Conservation (phyloP, 2,888 invertebrate genomes). For the Parochlus steinenii region DNA sequence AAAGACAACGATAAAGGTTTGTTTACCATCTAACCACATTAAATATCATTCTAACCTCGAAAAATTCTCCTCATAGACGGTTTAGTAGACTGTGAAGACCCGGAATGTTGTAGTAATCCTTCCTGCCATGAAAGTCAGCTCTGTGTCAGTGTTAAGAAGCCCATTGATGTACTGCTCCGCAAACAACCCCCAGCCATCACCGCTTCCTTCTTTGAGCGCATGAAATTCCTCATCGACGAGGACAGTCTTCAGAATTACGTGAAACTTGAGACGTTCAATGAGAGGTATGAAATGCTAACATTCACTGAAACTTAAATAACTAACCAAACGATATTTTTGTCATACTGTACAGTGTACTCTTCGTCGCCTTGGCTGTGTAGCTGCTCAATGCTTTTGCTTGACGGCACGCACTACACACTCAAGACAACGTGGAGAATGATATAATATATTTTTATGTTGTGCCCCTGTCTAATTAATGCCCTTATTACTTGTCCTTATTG, state of each 20-base stretch:
- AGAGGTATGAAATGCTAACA: conserved; percentile 88
- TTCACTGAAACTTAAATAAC: too few relatives aligned
- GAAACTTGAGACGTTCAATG: conserved; percentile 87
- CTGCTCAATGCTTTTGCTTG: too few relatives aligned
- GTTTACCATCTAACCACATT: conserved; percentile 11
- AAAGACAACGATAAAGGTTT: conserved; percentile 95
- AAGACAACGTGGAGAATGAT: too few relatives aligned
- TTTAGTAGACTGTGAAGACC: conserved; percentile 92
- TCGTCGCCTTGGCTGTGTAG: too few relatives aligned
- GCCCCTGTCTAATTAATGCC: too few relatives aligned
- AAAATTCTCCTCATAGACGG: conserved; percentile 52
- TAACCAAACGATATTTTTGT: too few relatives aligned
- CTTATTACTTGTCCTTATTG: too few relatives aligned
- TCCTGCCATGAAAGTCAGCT: conserved; percentile 73
- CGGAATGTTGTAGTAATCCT: conserved; percentile 83
- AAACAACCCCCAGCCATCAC: conserved; percentile 95
- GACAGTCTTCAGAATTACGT: conserved; percentile 97
- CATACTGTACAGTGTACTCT: too few relatives aligned
- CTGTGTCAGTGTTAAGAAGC: conserved; percentile 89
- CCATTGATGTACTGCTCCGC: conserved; percentile 84
- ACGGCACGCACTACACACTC: too few relatives aligned
- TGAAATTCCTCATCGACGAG: conserved; percentile 96
- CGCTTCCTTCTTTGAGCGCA: conserved; percentile 94
- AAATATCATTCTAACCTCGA: conserved; percentile 5
- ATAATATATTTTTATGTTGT: too few relatives aligned